A percentile compares a stretch with the other conserved stretches of the same genome.
Evolutionary conservation across 2,113 vertebrate genomes (phyloP).

Genomic region (Halichoerus grypus): DNA sequence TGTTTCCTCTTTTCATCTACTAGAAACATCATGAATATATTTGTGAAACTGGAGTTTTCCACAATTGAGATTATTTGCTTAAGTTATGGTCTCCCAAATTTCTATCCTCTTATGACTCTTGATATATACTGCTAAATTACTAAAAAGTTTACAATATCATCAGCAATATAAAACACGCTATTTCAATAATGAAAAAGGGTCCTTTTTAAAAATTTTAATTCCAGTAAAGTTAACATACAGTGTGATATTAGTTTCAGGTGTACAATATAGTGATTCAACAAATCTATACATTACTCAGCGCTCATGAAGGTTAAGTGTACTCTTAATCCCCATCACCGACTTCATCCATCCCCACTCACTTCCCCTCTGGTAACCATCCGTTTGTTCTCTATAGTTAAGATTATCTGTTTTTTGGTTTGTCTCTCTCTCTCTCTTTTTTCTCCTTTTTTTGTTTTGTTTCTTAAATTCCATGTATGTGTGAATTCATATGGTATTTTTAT

Average conservation of each 20-base stretch:
- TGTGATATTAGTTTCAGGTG: background rate
- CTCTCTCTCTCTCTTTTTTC: background rate
- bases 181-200: background rate
- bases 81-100: background rate
- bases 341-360: background rate
- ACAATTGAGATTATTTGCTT: background rate
- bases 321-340: background rate
- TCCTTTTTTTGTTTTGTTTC: background rate
- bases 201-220: background rate
- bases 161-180: background rate
- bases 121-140: background rate
- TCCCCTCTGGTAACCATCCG: background rate
- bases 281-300: background rate
- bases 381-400: background rate
- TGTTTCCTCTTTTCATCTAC: background rate
- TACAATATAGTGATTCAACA: background rate
- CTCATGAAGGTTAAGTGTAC: background rate
- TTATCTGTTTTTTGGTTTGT: background rate
- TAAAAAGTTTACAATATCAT: background rate
- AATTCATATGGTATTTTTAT: background rate
- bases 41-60: background rate
- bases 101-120: background rate
- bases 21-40: background rate
- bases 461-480: background rate
- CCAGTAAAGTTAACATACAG: background rate